Evolutionary conservation across 1,140 invertebrate genomes (phyloP).

Genomic region (Drosophila leontia): DNA sequence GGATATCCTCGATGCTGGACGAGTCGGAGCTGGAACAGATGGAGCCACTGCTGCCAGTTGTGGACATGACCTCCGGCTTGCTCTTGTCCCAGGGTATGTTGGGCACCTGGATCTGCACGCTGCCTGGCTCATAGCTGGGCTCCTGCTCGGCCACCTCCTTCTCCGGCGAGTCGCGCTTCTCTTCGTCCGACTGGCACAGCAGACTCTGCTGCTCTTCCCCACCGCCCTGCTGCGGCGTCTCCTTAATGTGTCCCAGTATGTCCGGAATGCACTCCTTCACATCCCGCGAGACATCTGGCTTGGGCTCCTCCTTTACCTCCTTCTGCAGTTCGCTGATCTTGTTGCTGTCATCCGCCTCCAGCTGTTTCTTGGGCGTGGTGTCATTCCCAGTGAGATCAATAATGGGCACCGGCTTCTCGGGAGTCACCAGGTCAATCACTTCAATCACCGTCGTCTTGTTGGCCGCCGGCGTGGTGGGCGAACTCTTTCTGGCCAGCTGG

Average conservation of each 20-base stretch:
- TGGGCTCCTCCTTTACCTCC: conserved; percentile 33
- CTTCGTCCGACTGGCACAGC: conserved; percentile 65
- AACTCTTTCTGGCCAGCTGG: conserved; percentile 62
- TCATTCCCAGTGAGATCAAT: conserved; percentile 74
- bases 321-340: conserved; percentile 72
- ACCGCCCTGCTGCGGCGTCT: conserved; percentile 43
- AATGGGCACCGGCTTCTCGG: conserved; percentile 69
- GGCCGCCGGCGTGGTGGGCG: conserved; percentile 71
- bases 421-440: conserved; percentile 80
- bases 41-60: conserved; percentile 67
- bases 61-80: conserved; percentile 72
- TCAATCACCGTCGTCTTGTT: conserved; percentile 69
- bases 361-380: conserved; percentile 56
- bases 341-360: conserved; percentile 66
- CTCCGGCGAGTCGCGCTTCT: conserved; percentile 85
- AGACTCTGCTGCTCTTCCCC: conserved; percentile 63
- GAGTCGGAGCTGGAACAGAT: conserved; percentile 73
- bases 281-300: conserved; percentile 79
- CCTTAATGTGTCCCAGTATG: conserved; percentile 76
- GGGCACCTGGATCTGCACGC: conserved; percentile 86
- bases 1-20: conserved; percentile 84
- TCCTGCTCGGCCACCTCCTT: conserved; percentile 86
- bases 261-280: conserved; percentile 80
- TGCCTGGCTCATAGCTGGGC: conserved; percentile 86
- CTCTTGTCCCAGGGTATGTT: conserved; percentile 87